Evolutionary conservation across 2,113 vertebrate species (phyloP), one percentile per base, ranked within the genome.

Genomic region (Athene cunicularia): DNA sequence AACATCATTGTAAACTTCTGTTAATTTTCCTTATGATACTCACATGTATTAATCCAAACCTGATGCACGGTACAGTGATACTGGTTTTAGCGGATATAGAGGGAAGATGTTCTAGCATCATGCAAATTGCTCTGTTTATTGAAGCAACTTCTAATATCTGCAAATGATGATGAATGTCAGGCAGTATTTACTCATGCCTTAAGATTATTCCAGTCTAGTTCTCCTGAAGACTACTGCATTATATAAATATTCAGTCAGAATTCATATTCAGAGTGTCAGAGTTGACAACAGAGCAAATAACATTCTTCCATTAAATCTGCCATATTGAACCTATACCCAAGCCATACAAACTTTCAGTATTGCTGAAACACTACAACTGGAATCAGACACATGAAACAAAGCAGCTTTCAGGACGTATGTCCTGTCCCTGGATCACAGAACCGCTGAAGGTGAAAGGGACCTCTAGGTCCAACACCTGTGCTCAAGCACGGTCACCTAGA

Each of bases 51-150:
- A 55, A 68, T 55, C 30, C 43, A 67, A 52, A 55, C 21, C 24
- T 63, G 19, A 32, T 35, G 10, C 14, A 73, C 15, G n/a, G 9
- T 68, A 43, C 18, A 71, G 49, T 0, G 0, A 22, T 59, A 47
- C 10, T 47, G 4, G 0, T 67, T 86, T 58, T 20, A 12, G 14
- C 28, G 80, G n/a, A 63, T 19, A 58, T 3, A 43, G 49, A 76
- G 17, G 21, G 50, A 85, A 81, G 12, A 8, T 52, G 5, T 32
- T 70, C 45, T 59, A 81, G 24, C 32, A 68, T 8, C 35, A 28
- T 75, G 7, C 3, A 86, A 80, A 50, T 76, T 53, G 14, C 12
- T 58, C 53, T 45, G 23, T 91, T 56, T 86, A 47, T 45, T 88
- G 39, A 60, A 62, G 45, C 32, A 33, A 8, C 26, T 64, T 68